Evolutionary conservation across 2,888 invertebrate species (phyloP), one percentile per base, ranked within the genome.

Genomic region (Lydus trimaculatus): DNA sequence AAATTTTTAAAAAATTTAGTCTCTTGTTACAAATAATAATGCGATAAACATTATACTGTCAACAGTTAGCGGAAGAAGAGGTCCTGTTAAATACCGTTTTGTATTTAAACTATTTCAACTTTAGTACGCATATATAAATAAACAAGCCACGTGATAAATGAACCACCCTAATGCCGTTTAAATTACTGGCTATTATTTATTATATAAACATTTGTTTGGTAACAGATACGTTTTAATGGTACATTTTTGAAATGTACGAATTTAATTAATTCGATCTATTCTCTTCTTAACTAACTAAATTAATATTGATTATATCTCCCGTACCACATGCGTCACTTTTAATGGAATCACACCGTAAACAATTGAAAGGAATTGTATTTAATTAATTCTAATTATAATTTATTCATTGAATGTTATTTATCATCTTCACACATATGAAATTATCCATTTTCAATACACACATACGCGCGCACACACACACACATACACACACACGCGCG

Each of bases 71-170:
- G 64, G 69, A 73, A 74, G 72, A 76, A 71, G 72, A 68, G 70
- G 73, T 71, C 74, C 74, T 74, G 75, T 76, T 75, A 76, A 77
- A 77, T 73, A 73, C 71, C 74, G 67, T 70, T 75, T 72, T 71
- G 70, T 73, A 74, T 66, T 71, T 72, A 74, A 71, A 67, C 70
- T 73, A 67, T 73, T 74, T 70, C 72, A 72, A 72, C 67, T 72
- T 70, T 61, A 71, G n/a, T n/a, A n/a, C n/a, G n/a, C 73, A 75
- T n/a, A n/a, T n/a, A 76, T 76, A 76, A 76, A 78, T 76, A 78
- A 76, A 74, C 71, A 67, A 66, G 65, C 67, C 65, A 67, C 72
- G 73, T 76, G 74, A 76, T 75, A 76, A 72, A 76, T 76, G 78
- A 73, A 72, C 66, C 72, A 65, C 65, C 72, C 70, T 74, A 75